Conservation (phyloP, 2,888 invertebrate genomes). For the Salticus scenicus region DNA sequence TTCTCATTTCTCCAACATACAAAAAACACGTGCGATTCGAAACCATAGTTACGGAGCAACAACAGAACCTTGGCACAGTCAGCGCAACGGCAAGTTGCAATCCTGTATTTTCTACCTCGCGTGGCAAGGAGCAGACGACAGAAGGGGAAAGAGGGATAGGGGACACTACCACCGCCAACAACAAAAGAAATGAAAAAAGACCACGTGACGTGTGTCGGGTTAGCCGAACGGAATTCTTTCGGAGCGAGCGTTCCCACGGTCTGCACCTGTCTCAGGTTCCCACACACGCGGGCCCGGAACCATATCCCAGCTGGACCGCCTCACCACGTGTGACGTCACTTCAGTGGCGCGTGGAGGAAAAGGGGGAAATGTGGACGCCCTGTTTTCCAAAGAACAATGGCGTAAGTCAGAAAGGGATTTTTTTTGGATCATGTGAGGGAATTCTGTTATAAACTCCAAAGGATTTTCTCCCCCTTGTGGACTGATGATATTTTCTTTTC, state of each 20-base stretch:
- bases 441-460: too few species aligned
- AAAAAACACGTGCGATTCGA: too few species aligned
- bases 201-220: slow-evolving; percentile 32
- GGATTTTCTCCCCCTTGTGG: too few species aligned
- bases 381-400: neutral
- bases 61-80: neutral
- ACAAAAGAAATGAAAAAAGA: slow-evolving; percentile 14
- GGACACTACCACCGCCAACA: slow-evolving; percentile 13
- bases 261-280: slow-evolving; percentile 65
- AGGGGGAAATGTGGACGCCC: neutral
- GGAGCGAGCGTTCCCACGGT: slow-evolving; percentile 47
- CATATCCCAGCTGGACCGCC: slow-evolving; percentile 43
- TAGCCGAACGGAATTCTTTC: slow-evolving; percentile 53
- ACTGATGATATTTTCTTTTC: too few species aligned
- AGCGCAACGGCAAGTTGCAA: neutral
- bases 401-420: neutral
- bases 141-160: neutral
- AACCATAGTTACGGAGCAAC: too few species aligned
- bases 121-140: slow-evolving; percentile 44
- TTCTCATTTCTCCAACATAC: too few species aligned
- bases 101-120: slow-evolving; percentile 23
- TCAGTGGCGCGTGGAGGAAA: neutral
- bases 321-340: slow-evolving; percentile 8
- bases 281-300: slow-evolving; percentile 31
- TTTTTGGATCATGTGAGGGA: neutral